Evolutionary conservation across 2,888 invertebrate species (phyloP).

Genomic region (Scaptomyza caliginosa): DNA sequence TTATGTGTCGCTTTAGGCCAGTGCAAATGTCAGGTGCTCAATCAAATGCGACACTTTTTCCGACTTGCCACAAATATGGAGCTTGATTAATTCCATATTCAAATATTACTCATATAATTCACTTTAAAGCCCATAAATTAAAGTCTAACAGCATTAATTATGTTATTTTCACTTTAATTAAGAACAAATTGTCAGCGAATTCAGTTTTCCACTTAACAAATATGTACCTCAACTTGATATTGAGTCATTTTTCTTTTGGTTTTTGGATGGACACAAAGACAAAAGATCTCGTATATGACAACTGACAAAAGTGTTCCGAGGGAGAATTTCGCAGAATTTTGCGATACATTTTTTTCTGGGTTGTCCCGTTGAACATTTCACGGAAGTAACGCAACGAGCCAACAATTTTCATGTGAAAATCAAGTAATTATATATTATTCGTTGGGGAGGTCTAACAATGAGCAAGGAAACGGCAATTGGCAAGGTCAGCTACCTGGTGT

Average conservation of each 20-base stretch:
- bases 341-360: conserved; percentile 8
- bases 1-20: conserved; percentile 37
- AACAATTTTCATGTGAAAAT: conserved; percentile 49
- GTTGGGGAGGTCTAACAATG: conserved; percentile 46
- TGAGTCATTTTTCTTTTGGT: conserved; percentile 38
- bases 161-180: conserved; percentile 30
- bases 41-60: conserved; percentile 42
- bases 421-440: conserved; percentile 13
- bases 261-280: conserved; percentile 18
- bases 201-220: conserved; percentile 22
- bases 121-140: conserved; percentile 10
- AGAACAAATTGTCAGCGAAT: conserved; percentile 28
- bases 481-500: conserved; percentile 63
- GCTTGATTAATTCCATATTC: conserved; percentile 5
- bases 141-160: conserved; percentile 10
- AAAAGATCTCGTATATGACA: conserved; percentile 24
- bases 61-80: neutral
- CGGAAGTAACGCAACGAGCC: conserved; percentile 45
- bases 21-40: conserved; percentile 64
- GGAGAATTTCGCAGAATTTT: conserved; percentile 34
- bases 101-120: conserved; percentile 5
- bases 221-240: conserved; percentile 12
- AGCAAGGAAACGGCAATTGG: conserved; percentile 57
- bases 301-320: conserved; percentile 47
- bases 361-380: conserved; percentile 15